phyloP scores from a whole-genome alignment of 30 jellyfish, hydroid and myxozoan genomes.

The Chrysaora quinquecirrha region DNA sequence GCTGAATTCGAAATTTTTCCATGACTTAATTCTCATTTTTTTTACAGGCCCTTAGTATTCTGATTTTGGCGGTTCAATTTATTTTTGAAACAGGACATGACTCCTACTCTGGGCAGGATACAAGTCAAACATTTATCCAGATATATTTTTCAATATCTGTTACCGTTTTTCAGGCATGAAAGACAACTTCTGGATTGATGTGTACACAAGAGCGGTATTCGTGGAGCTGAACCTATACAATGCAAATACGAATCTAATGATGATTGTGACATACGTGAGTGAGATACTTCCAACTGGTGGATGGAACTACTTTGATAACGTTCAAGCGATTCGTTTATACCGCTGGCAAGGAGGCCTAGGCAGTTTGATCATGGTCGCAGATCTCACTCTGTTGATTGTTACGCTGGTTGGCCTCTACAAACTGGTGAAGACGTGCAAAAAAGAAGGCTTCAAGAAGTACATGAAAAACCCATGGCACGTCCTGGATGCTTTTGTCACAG shows the following conservation, averaged over 20 bases:
- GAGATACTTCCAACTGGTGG: conserved; percentile 95
- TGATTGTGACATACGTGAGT: conserved; percentile 85
- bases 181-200: conserved; percentile 91
- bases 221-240: conserved; percentile 83
- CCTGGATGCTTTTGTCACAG: conserved; percentile 86
- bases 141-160: too few species aligned
- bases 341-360: conserved; percentile 96
- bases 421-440: conserved; percentile 65
- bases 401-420: conserved; percentile 85
- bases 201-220: conserved; percentile 88
- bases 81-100: too few species aligned
- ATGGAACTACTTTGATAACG: conserved; percentile 74
- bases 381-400: conserved; percentile 58
- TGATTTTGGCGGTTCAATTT: too few species aligned
- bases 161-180: conserved; percentile 64
- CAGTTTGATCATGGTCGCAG: conserved; percentile 72
- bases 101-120: too few species aligned
- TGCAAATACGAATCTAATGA: conserved; percentile 90
- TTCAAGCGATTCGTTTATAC: conserved; percentile 85
- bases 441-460: conserved; percentile 70
- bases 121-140: too few species aligned
- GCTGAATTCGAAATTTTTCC: too few species aligned
- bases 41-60: too few species aligned
- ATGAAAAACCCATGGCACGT: conserved; percentile 79
- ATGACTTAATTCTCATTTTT: too few species aligned